Evolutionary conservation across 2,113 vertebrate species (phyloP).

Genomic region (Oplegnathus fasciatus): DNA sequence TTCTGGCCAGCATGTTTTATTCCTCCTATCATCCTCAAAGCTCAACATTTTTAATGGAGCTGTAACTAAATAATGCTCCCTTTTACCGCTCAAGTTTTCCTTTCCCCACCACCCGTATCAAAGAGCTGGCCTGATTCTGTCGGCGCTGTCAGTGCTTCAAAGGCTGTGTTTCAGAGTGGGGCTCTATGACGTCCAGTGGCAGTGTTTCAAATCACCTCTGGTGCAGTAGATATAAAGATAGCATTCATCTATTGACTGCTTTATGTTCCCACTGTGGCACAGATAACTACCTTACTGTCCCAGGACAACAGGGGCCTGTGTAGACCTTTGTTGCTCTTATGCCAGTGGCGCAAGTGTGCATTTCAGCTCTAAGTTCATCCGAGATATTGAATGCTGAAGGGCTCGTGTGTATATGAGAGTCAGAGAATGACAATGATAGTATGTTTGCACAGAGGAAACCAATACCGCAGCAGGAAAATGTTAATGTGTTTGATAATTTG

Average conservation of each 20-base stretch:
- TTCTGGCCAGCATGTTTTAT: slow-evolving; percentile 27
- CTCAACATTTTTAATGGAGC: slow-evolving; percentile 51
- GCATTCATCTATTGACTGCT: slow-evolving; percentile 82
- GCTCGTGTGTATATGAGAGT: slow-evolving; percentile 59
- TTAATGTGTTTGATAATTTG: slow-evolving; percentile 57
- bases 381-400: slow-evolving; percentile 65
- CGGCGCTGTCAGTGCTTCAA: slow-evolving; percentile 75
- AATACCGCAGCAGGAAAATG: slow-evolving; percentile 58
- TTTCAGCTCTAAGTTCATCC: slow-evolving; percentile 76
- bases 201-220: slow-evolving; percentile 83
- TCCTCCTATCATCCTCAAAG: slow-evolving; percentile 31
- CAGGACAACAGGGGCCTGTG: slow-evolving; percentile 79
- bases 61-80: slow-evolving; percentile 68
- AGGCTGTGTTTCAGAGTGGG: slow-evolving; percentile 66
- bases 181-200: slow-evolving; percentile 77
- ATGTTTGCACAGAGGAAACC: slow-evolving; percentile 59
- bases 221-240: slow-evolving; percentile 83
- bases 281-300: slow-evolving; percentile 82
- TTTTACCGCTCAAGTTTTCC: slow-evolving; percentile 58
- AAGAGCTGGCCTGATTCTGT: slow-evolving; percentile 79
- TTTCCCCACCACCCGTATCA: slow-evolving; percentile 65
- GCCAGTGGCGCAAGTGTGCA: slow-evolving; percentile 79
- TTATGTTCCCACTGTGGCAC: slow-evolving; percentile 79
- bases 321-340: slow-evolving; percentile 77
- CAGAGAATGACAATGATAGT: slow-evolving; percentile 40